Base-by-base conservation (phyloP, 2,797 vertebrate genomes). In the Botia kubotai region DNA sequence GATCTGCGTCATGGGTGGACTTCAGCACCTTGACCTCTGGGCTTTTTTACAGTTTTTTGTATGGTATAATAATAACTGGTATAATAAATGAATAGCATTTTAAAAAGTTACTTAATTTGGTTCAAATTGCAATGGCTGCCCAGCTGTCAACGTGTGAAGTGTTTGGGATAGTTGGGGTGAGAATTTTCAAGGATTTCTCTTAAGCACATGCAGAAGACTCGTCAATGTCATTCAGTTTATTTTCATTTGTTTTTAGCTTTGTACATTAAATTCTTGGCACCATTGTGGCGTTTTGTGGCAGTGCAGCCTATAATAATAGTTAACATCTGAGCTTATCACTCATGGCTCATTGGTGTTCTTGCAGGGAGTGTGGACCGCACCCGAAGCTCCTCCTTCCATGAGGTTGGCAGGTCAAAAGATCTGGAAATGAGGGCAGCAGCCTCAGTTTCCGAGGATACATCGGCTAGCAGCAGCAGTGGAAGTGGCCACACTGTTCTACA, bases 351-450 rank as follows among this genome's bases (percentile, higher is more conserved):
- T 67, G 17, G 11, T 70, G 48, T 69, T 8, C 79, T 65, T 8
- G 1, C 77, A 94, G 93, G 91, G 89, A 90, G 80, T 57, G 88
- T 90, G 43, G 92, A 94, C 83, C 88, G 91, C 19, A 91, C 89
- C 1, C 87, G 92, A 62, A 93, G 93, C 81, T 91, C 89, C 75
- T 94, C 93, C 65, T 94, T 94, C 90, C 92, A 93, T 91, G 93
- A 93, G 87, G 91, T 93, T 72, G 87, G 89, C 39, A 88, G 88
- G 55, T 87, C 87, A 43, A 87, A 86, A 23, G 92, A 94, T 88
- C 91, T 93, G 92, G 95, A 96, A 91, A 99, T 99, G 98, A 98
- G 97, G 94, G 94, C 95, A 67, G 93, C 97, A 86, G 94, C 96
- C 79, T 87, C 86, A 21, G 79, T 87, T 79, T 87, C 86, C 17